Percentiles rank a stretch among this genome's conserved stretches.
phyloP scores from a whole-genome alignment of 1,140 invertebrate species.

The Lasaia peninsularis region DNA sequence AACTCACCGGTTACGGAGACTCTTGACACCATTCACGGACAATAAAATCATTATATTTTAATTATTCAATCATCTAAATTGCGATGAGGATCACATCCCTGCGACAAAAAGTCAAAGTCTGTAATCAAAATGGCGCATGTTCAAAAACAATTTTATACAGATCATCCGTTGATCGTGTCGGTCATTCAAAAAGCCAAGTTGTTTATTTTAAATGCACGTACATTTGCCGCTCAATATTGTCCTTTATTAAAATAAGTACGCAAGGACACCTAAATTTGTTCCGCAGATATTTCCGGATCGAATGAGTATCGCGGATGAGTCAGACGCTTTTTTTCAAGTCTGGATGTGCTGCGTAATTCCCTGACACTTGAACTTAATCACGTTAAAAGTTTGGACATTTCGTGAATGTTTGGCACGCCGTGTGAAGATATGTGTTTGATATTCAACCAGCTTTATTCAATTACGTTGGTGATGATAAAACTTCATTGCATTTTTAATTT shows the following conservation, averaged over 20 bases:
- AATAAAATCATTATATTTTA: too few relatives aligned
- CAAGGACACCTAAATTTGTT: constrained; percentile 70
- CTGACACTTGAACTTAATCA: constrained; percentile 55
- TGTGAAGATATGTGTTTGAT: constrained; percentile 34
- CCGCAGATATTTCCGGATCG: constrained; percentile 65
- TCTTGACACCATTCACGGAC: too few relatives aligned
- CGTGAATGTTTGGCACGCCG: constrained; percentile 49
- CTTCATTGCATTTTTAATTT: constrained; percentile 13
- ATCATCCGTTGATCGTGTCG: too few relatives aligned
- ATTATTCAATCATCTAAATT: too few relatives aligned
- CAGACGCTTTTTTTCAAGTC: constrained; percentile 54
- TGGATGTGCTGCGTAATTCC: constrained; percentile 53
- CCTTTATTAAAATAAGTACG: constrained; percentile 58
- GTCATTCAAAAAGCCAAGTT: too few relatives aligned
- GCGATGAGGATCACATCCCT: too few relatives aligned
- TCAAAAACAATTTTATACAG: too few relatives aligned
- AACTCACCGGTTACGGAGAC: too few relatives aligned
- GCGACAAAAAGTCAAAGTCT: too few relatives aligned
- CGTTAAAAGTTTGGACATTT: constrained; percentile 61
- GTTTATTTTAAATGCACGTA: not conserved
- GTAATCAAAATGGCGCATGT: too few relatives aligned
- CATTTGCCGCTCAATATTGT: constrained; percentile 45
- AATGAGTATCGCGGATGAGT: constrained; percentile 66
- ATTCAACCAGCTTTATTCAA: constrained; percentile 34
- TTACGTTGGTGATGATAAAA: constrained; percentile 30